Evolutionary conservation across 2,888 invertebrate genomes (phyloP), one percentile per base, ranked within the genome.

Genomic region (Phyto melanocephala): DNA sequence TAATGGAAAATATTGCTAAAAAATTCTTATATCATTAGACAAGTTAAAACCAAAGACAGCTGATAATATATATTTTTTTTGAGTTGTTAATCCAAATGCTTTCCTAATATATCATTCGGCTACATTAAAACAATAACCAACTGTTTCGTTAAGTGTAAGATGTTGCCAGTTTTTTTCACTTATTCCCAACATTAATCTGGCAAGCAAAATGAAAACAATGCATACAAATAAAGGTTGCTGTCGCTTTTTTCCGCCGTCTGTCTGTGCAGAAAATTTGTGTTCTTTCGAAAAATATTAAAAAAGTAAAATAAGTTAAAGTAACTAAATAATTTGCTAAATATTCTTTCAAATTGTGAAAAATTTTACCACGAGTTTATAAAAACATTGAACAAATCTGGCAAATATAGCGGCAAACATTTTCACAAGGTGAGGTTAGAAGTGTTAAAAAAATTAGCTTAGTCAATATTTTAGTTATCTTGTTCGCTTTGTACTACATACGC

Each of bases 171-270:
- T 3, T 15, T 35, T 20, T 37, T 17, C n/a, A 50, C 1, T 4
- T 17, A 20, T 24, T 33, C 11, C 2, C 1, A 24, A 47, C 28
- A 28, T 33, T 5, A 28, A 17, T 63, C 17, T 63, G 63, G 63
- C 11, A 63, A 6, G n/a, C 28, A 28, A 1, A 50, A 50, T 8
- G 45, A 54, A 67, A 47, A 22, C 28, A 54, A 47, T 56, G 35
- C 17, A 22, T 20, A 37, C 42, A 56, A 50, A 62, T 15, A 11
- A 52, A n/a, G 56, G 40, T 56, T 45, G 62, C 71, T 58, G 54
- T 20, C 56, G 42, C 65, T 35, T 63, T 52, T 33, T 35, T 63
- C 77, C 54, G 54, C 56, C 63, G 68, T 78, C 82, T 71, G 77
- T 80, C 65, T 80, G 80, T 58, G 63, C 20, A 67, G 50, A 76